phyloP scores from a whole-genome alignment of 2,888 invertebrate species.

The Volucella bombylans region DNA sequence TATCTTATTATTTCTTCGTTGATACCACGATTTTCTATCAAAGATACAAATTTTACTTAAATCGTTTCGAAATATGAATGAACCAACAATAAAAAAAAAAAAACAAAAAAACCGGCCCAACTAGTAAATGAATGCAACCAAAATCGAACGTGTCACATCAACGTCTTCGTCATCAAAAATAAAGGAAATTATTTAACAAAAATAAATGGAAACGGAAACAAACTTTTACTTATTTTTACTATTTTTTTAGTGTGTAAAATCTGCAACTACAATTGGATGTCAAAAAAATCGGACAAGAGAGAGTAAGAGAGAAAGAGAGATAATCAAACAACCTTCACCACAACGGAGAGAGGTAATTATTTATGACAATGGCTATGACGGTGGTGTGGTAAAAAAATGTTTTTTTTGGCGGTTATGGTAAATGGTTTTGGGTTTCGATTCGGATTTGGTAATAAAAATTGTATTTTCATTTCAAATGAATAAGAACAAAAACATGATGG shows the following conservation, averaged over 20 bases:
- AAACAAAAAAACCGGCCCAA: too few relatives aligned
- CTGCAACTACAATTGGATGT: constrained; percentile 67
- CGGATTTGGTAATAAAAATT: not conserved
- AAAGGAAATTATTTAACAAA: constrained; percentile 60
- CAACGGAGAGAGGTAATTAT: constrained; percentile 55
- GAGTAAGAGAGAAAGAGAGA: constrained; percentile 60
- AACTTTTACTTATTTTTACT: not conserved
- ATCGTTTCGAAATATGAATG: too few relatives aligned
- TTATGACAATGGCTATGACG: constrained; percentile 54
- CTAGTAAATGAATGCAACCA: not conserved
- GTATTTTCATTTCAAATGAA: constrained; percentile 45
- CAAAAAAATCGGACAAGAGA: constrained; percentile 75
- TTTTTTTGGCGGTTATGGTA: not conserved
- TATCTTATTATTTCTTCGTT: too few relatives aligned
- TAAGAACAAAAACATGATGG: constrained; percentile 62
- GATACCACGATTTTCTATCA: not conserved
- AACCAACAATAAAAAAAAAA: too few relatives aligned
- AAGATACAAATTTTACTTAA: not conserved
- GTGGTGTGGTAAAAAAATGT: constrained; percentile 21
- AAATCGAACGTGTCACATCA: constrained; percentile 60
- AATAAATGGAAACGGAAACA: constrained; percentile 48
- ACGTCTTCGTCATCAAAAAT: constrained; percentile 48
- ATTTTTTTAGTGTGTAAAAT: constrained; percentile 63
- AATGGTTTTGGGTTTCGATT: constrained; percentile 23
- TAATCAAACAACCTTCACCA: constrained; percentile 52